Base-by-base conservation (phyloP, 2,888 invertebrate species). In the Drosophila phalerata region DNA sequence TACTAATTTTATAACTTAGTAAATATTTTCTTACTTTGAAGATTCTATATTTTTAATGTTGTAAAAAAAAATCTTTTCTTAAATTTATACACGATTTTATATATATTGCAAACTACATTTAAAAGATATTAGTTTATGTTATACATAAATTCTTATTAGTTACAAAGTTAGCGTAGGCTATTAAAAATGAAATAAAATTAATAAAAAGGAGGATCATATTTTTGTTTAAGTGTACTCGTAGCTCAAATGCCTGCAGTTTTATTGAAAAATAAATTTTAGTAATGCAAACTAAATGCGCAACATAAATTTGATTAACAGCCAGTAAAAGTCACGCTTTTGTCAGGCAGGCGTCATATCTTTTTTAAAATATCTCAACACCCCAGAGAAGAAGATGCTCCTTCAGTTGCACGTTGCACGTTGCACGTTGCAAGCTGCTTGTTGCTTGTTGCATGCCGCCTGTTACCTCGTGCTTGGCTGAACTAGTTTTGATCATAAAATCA, bases 221-320 rank as follows among this genome's bases (percentile, higher is more conserved):
- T 37, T n/a, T 30, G 9, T 30, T 37, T n/a, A 8, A n/a, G 37
- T 37, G 37, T n/a, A 37, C 28, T 28, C 28, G 28, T 28, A 28
- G 30, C 28, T 8, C 13, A 45, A 19, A 17, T 34, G 48, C 25
- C 38, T 37, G 40, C 13, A 69, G 72, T 78, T 78, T 88, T 80
- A 85, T 82, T 85, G 86, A 76, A 81, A 86, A 89, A 89, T 86
- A 88, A 71, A 85, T 88, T 88, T 81, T 73, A 80, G 78, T 80
- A 86, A 88, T 90, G 86, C 90, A 81, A 88, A 89, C 84, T 89
- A 88, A 88, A 88, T 90, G 90, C 90, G 77, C 78, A 79, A 86
- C 91, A 90, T 90, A 90, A 90, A 90, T 90, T 90, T 90, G 89
- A 90, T 90, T 88, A 90, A 89, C 90, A 83, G 83, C 83, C 90